Conservation (phyloP, 2,113 vertebrate genomes). For the Tursiops truncatus region DNA sequence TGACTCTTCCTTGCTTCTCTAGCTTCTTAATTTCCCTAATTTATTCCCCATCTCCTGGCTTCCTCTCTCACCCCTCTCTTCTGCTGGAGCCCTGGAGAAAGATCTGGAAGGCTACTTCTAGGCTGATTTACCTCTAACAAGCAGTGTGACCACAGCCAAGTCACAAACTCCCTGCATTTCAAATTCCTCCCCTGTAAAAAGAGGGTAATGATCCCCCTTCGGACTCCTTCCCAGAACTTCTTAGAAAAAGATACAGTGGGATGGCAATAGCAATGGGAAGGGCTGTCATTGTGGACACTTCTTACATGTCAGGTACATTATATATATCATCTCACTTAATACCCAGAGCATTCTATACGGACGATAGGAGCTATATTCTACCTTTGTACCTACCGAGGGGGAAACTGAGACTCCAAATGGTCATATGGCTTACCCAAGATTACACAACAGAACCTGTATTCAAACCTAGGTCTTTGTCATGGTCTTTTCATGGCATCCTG, state of each 20-base stretch:
- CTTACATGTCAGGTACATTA: fast-evolving
- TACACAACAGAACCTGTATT: background rate
- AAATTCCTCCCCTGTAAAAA: background rate
- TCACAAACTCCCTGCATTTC: background rate
- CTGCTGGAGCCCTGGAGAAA: background rate
- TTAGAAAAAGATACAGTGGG: background rate
- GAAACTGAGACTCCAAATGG: background rate
- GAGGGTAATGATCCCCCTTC: too few relatives aligned
- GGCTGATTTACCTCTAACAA: background rate
- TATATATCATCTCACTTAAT: background rate
- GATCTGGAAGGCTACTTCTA: too few relatives aligned
- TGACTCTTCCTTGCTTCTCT: too few relatives aligned
- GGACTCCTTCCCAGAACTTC: fast-evolving
- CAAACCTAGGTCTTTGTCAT: background rate
- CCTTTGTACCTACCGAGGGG: background rate
- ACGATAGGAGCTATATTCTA: background rate
- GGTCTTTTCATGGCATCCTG: background rate
- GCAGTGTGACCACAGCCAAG: background rate
- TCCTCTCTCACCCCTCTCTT: background rate
- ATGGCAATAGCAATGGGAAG: background rate
- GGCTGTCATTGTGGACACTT: too few relatives aligned
- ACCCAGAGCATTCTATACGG: background rate
- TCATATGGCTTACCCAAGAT: background rate
- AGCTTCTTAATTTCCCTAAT: too few relatives aligned
- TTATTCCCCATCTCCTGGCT: background rate